Evolutionary conservation across 2,888 invertebrate species (phyloP).

Genomic region (Strigamia transsilvanica): DNA sequence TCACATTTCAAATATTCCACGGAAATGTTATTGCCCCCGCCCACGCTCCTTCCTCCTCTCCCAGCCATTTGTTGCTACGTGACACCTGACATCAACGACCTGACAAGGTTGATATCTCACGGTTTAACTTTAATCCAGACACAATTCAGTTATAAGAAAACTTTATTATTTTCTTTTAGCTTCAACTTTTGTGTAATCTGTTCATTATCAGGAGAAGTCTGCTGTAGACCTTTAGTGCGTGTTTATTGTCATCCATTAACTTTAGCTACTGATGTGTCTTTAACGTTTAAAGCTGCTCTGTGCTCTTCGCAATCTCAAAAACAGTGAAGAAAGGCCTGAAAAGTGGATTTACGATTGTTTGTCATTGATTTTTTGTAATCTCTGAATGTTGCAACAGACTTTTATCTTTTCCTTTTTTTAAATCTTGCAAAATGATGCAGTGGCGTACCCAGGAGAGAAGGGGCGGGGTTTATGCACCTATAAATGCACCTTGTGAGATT

Average conservation of each 20-base stretch:
- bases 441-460: too few species aligned
- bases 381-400: constrained; percentile 11
- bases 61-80: too few species aligned
- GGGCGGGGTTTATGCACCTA: background rate
- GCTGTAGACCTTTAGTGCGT: background rate
- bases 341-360: background rate
- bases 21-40: too few species aligned
- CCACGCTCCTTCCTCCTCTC: too few species aligned
- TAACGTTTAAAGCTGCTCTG: background rate
- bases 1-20: too few species aligned
- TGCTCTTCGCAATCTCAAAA: background rate
- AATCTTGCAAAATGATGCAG: too few species aligned
- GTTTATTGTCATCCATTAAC: background rate
- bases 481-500: too few species aligned
- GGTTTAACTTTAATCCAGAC: too few species aligned
- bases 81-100: too few species aligned
- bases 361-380: constrained; percentile 2
- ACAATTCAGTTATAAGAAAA: too few species aligned
- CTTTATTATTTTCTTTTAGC: too few species aligned
- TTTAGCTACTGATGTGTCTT: background rate
- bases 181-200: background rate
- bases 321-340: background rate
- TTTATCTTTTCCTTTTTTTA: background rate
- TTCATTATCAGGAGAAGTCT: background rate
- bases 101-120: too few species aligned